These are phyloP conservation scores for Actinopyga echinites DNA, from an alignment of 53 echinoderm and acorn worm species.

Conservation along the genomic window DNA sequence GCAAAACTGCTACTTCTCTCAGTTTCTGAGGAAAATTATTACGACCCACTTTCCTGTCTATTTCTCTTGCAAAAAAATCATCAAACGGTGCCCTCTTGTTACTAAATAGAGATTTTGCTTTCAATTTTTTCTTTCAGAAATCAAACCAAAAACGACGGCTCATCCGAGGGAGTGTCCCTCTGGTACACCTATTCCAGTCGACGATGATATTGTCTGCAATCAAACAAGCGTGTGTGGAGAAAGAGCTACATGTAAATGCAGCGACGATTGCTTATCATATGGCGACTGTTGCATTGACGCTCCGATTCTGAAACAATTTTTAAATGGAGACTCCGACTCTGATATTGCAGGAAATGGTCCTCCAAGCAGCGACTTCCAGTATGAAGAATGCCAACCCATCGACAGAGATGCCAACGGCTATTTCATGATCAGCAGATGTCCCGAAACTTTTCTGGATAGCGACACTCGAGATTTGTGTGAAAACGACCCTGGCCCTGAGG, in stretches of 20 bases:
- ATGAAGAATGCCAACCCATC: not conserved
- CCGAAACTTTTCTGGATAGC: not conserved
- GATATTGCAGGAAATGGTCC: not conserved
- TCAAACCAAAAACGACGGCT: too few relatives aligned
- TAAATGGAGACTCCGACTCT: not conserved
- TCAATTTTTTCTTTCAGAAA: too few relatives aligned
- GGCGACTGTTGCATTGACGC: conserved; percentile 38
- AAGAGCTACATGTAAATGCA: not conserved
- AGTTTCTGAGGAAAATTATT: too few relatives aligned
- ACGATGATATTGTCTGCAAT: too few relatives aligned
- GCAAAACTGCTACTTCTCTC: too few relatives aligned
- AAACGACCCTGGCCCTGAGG: not conserved
- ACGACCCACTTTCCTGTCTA: too few relatives aligned
- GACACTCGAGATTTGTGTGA: conserved; percentile 13
- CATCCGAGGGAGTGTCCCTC: too few relatives aligned
- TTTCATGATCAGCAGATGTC: conserved; percentile 44
- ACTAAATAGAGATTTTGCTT: too few relatives aligned
- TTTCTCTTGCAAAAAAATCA: too few relatives aligned
- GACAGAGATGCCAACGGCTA: not conserved
- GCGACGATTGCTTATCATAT: not conserved
- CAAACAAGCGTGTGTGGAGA: too few relatives aligned
- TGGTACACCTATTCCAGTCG: too few relatives aligned
- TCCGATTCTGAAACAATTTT: not conserved
- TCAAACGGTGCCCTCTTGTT: too few relatives aligned
- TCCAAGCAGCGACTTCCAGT: not conserved